A percentile compares a stretch with the other conserved stretches of the same genome.
Evolutionary conservation across 2,797 vertebrate species (phyloP).

Genomic region (Gadopsis marmoratus): DNA sequence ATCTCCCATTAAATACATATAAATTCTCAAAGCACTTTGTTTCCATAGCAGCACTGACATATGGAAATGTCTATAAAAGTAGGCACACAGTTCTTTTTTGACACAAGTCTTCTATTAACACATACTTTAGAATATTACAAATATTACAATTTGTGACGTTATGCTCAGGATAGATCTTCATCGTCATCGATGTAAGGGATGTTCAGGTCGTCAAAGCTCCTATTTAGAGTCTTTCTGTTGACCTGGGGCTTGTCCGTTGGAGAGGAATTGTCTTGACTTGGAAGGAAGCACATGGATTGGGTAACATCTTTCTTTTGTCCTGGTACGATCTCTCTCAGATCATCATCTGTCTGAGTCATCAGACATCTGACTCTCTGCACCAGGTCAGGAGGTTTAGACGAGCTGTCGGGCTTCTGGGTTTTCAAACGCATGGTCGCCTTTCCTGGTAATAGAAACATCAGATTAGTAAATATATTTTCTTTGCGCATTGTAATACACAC

Average conservation of each 20-base stretch:
- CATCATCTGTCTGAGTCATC: constrained; percentile 63
- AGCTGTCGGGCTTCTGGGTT: constrained; percentile 45
- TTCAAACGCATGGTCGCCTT: constrained; percentile 41
- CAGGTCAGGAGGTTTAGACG: constrained; percentile 55
- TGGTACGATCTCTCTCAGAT: constrained; percentile 48
- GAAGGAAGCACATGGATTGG: constrained; percentile 77
- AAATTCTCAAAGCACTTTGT: constrained; percentile 37
- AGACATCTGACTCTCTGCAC: constrained; percentile 65
- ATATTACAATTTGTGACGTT: constrained; percentile 11
- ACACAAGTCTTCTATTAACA: constrained; percentile 26
- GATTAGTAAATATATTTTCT: constrained; percentile 16
- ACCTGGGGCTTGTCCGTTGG: constrained; percentile 30
- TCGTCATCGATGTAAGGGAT: constrained; percentile 88
- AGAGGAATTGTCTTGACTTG: constrained; percentile 59
- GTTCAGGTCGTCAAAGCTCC: constrained; percentile 86
- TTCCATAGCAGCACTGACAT: constrained; percentile 69
- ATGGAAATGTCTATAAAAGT: constrained; percentile 53
- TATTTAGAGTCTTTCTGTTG: constrained; percentile 76
- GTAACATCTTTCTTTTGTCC: constrained; percentile 78
- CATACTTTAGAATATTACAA: constrained; percentile 28
- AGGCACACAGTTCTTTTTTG: constrained; percentile 47
- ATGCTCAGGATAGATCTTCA: constrained; percentile 53
- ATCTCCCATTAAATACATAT: constrained; percentile 55
- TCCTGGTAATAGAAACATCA: constrained; percentile 43
- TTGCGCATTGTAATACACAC: not conserved